Percentiles rank a stretch among this genome's conserved stretches.
These are phyloP conservation scores for Horisme vitalbata DNA, from an alignment of 2,888 invertebrate species.

Conservation along the genomic window DNA sequence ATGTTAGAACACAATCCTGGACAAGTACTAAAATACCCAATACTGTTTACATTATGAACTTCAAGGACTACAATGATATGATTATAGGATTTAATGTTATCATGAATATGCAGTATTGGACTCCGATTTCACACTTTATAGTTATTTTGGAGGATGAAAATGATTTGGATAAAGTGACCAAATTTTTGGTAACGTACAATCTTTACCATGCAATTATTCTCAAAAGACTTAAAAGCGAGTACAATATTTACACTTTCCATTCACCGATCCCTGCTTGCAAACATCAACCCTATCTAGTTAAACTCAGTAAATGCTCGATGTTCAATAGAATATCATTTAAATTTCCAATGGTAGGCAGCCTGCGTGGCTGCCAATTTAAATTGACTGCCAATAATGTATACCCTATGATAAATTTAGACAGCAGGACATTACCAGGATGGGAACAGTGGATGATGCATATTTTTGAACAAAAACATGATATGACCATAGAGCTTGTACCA, in stretches of 20 bases:
- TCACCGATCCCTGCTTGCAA: constrained; percentile 24
- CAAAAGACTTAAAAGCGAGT: constrained; percentile 10
- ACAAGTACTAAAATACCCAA: constrained; percentile 27
- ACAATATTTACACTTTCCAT: constrained; percentile 21
- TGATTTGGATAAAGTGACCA: constrained; percentile 28
- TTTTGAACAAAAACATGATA: constrained; percentile 33
- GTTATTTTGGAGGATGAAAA: constrained; percentile 34
- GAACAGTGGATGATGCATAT: constrained; percentile 39
- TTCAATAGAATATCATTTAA: constrained; percentile 1
- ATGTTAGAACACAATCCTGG: constrained; percentile 37
- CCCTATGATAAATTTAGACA: constrained; percentile 41
- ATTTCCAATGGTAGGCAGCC: constrained; percentile 3
- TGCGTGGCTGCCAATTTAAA: constrained; percentile 32
- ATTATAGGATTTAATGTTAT: constrained; percentile 29
- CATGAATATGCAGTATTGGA: constrained; percentile 41
- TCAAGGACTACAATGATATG: constrained; percentile 37
- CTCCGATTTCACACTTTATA: constrained; percentile 44
- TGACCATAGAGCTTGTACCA: constrained; percentile 35
- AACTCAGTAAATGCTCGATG: constrained; percentile 1
- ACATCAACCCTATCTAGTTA: constrained; percentile 2
- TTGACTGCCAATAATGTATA: constrained; percentile 38
- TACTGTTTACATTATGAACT: constrained; percentile 39
- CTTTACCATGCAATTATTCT: constrained; percentile 32
- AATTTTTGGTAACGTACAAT: constrained; percentile 37
- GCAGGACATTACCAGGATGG: constrained; percentile 20